Evolutionary conservation across 2,797 vertebrate genomes (phyloP).

Genomic region (Ctenopoma kingsleyae): DNA sequence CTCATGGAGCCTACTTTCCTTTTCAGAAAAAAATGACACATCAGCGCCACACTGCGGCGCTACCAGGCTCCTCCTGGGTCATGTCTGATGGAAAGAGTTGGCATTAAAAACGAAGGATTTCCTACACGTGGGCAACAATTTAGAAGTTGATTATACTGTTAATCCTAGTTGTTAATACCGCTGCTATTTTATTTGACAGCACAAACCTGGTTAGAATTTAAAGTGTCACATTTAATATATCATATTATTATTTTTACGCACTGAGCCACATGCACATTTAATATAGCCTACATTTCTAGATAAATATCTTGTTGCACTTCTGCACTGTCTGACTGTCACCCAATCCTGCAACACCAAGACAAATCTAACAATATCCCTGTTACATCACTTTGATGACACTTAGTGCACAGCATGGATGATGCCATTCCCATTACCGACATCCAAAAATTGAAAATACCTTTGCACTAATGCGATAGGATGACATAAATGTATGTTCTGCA

Average conservation of each 20-base stretch:
- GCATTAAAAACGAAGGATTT: background rate
- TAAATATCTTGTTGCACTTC: background rate
- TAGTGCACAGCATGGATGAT: background rate
- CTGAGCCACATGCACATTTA: background rate
- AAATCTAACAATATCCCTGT: background rate
- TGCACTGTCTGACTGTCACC: too few species aligned
- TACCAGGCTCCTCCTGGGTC: fast-evolving
- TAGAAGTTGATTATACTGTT: background rate
- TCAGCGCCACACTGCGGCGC: constrained; percentile 53
- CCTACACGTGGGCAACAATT: background rate
- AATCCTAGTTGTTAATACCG: fast-evolving
- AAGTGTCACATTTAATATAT: background rate
- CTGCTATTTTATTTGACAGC: background rate
- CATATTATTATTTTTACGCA: too few species aligned
- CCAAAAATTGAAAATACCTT: background rate
- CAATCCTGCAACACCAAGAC: background rate
- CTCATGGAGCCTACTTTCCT: background rate
- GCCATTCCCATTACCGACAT: background rate
- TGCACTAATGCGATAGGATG: background rate
- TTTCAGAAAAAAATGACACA: constrained; percentile 20
- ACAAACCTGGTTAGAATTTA: fast-evolving
- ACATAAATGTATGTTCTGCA: background rate
- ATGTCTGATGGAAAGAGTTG: background rate
- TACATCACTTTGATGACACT: background rate
- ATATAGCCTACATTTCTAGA: background rate